phyloP scores from a whole-genome alignment of 1,140 invertebrate genomes.

The Drosophila erecta region DNA sequence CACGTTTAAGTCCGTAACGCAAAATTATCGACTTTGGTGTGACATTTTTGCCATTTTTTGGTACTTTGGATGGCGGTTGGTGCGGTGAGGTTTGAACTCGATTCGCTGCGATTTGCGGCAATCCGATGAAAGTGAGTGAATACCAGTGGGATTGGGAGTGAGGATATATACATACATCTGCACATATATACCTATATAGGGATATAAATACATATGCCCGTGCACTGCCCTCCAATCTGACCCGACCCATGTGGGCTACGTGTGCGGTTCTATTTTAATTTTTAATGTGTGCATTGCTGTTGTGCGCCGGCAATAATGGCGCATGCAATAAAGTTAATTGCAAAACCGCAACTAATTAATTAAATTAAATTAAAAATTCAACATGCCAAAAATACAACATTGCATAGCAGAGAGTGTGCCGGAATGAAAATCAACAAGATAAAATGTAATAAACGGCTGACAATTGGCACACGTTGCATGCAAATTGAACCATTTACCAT shows the following conservation, averaged over 20 bases:
- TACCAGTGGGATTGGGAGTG: conserved; percentile 10
- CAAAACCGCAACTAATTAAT: conserved; percentile 85
- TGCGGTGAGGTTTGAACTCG: conserved; percentile 63
- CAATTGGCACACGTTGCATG: conserved; percentile 79
- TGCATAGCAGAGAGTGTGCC: conserved; percentile 10
- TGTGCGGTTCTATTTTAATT: conserved; percentile 79
- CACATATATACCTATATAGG: not conserved
- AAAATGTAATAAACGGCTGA: conserved; percentile 82
- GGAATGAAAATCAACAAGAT: conserved; percentile 82
- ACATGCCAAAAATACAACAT: conserved; percentile 74
- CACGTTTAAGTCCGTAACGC: conserved; percentile 70
- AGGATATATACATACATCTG: conserved; percentile 1
- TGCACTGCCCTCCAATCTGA: conserved; percentile 29
- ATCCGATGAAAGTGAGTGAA: conserved; percentile 54
- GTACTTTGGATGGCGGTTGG: conserved; percentile 48
- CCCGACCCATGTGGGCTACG: conserved; percentile 12
- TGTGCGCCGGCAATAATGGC: conserved; percentile 69
- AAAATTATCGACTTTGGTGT: conserved; percentile 79
- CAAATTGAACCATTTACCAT: conserved; percentile 76
- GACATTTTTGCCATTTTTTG: conserved; percentile 67
- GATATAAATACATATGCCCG: conserved; percentile 5
- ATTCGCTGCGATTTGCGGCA: conserved; percentile 54
- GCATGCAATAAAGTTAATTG: conserved; percentile 85
- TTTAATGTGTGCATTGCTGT: conserved; percentile 76
- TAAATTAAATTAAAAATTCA: conserved; percentile 84